Evolutionary conservation across 2,113 vertebrate species (phyloP).

Genomic region (Pangasianodon gigas): DNA sequence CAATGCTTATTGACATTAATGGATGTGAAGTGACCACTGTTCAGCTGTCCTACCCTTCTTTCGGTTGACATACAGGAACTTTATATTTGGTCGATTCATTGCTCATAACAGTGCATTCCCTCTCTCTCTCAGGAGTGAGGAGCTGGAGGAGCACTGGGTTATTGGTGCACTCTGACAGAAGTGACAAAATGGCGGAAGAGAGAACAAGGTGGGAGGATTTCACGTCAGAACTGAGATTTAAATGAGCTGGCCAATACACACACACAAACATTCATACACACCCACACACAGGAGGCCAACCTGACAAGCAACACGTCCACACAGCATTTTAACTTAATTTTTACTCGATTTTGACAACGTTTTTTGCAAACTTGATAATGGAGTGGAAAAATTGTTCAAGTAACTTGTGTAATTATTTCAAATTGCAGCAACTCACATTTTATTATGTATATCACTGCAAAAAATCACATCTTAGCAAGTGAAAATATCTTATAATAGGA

Average conservation of each 20-base stretch:
- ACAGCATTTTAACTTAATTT: not conserved
- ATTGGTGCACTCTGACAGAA: conserved; percentile 38
- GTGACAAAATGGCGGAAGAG: conserved; percentile 43
- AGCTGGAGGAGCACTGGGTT: not conserved
- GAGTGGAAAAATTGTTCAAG: not conserved
- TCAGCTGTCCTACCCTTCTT: not conserved
- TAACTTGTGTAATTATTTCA: not conserved
- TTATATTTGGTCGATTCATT: not conserved
- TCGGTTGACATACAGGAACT: not conserved
- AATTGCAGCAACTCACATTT: not conserved
- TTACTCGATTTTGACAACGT: not conserved
- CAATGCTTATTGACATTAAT: not conserved
- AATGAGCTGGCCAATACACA: conserved; percentile 41
- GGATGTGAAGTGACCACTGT: conserved; percentile 4
- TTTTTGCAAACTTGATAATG: not conserved
- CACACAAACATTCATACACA: not conserved
- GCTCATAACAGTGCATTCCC: not conserved
- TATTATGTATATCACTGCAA: not conserved
- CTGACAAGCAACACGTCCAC: not conserved
- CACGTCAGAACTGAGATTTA: conserved; percentile 38
- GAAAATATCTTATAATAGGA: too few relatives aligned
- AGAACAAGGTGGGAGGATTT: not conserved
- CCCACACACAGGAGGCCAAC: conserved; percentile 9
- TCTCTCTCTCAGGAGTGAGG: not conserved
- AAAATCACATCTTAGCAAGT: too few relatives aligned